A percentile compares a stretch with the other conserved stretches of the same genome.
Conservation (phyloP, 1,140 invertebrate species). For the Hypothenemus hampei region DNA sequence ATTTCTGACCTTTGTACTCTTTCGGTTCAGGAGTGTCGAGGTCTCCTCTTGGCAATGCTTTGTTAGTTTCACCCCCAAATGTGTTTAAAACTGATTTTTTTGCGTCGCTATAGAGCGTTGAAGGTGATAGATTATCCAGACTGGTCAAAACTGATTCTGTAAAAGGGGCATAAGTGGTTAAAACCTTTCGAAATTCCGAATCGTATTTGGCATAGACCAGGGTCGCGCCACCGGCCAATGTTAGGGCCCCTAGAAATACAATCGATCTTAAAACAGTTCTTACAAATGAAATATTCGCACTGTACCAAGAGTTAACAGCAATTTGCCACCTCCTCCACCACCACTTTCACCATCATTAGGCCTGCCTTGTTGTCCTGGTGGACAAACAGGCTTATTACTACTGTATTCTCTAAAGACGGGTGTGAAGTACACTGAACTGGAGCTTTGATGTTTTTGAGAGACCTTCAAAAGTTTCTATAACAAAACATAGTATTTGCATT, state of each 20-base stretch:
- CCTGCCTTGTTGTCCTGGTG: conserved; percentile 1
- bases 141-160: conserved; percentile 61
- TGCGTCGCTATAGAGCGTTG: conserved; percentile 23
- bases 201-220: conserved; percentile 65
- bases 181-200: conserved; percentile 57
- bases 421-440: not conserved
- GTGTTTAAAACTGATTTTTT: conserved; percentile 26
- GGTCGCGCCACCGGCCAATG: conserved; percentile 53
- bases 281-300: conserved; percentile 20
- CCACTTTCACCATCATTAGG: not conserved
- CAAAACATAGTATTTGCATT: not conserved
- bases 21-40: conserved; percentile 26
- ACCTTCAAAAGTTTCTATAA: conserved; percentile 16
- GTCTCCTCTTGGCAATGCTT: conserved; percentile 12
- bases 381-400: conserved; percentile 7
- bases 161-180: conserved; percentile 63
- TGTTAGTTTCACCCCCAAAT: conserved; percentile 12
- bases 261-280: conserved; percentile 18
- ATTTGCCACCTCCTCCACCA: conserved; percentile 15
- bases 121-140: conserved; percentile 44
- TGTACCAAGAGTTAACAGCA: conserved; percentile 8
- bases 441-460: conserved; percentile 6
- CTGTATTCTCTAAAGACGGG: conserved; percentile 2
- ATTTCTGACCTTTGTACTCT: conserved; percentile 37
- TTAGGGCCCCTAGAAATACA: conserved; percentile 38